Evolutionary conservation across 2,113 vertebrate species (phyloP), one percentile per base, ranked within the genome.

Genomic region (Dromaius novaehollandiae): DNA sequence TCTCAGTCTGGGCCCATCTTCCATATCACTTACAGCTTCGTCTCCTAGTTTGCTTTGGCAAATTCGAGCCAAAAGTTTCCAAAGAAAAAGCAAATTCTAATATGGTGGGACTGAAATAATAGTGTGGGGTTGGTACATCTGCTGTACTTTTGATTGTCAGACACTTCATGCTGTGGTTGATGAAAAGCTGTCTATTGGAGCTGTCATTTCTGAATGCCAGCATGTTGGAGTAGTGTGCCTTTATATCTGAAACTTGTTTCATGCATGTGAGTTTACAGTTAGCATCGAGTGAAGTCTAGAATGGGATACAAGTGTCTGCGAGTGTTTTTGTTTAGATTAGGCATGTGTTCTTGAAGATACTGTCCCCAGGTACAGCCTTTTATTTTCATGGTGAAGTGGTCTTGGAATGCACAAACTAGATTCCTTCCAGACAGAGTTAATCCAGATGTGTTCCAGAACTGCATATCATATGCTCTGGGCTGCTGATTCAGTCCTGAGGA

Each of bases 81-180:
- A 53, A 44, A 78, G 63, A 50, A 74, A 46, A 58, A 64, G 6
- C 32, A 26, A 30, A 24, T 3, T 55, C 17, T 38, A 15, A 14
- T 82, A 30, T 10, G 28, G 8, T 65, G 80, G 32, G 21, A 11
- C 65, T 30, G 44, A 42, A 42, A 21, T 32, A n/a, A 12, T 22
- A 56, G 25, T 2, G 3, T 63, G 40, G 9, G 60, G 9, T 24
- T 65, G 56, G 30, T 36, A 21, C 58, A 24, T 84, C 74, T 93
- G 81, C 22, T 44, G 26, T 2, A 2, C 11, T 58, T 83, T 6
- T 20, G 10, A 4, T 15, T 69, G 68, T 18, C 25, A 32, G 26
- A 36, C 8, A 19, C 21, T 69, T 84, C 6, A 24, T 6, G 2
- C 11, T 2, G 0, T 2, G 0, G 0, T 60, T 56, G 28, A 51